phyloP scores from a whole-genome alignment of 2,113 vertebrate species.

The Rhynchomys soricoides region DNA sequence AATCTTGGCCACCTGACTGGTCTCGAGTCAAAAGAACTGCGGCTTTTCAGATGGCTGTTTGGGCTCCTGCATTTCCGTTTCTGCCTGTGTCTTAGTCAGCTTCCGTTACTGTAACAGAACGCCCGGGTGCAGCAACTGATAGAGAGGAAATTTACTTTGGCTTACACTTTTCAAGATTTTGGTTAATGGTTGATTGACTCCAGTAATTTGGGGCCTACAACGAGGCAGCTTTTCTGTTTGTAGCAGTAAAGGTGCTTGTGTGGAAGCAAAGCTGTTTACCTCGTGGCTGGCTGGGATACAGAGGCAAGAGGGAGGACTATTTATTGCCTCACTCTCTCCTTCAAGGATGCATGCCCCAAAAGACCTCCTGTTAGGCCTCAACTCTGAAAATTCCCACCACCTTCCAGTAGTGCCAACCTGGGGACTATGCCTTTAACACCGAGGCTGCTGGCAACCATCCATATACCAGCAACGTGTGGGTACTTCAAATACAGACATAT shows the following conservation, averaged over 20 bases:
- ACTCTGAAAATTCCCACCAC: neutral
- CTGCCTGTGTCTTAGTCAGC: neutral
- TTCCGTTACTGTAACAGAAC: neutral
- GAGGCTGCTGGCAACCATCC: neutral
- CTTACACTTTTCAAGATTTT: neutral
- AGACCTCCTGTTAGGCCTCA: neutral
- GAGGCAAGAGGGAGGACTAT: neutral
- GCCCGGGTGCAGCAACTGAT: neutral
- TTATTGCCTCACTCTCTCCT: neutral
- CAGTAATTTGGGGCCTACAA: neutral
- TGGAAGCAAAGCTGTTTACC: neutral
- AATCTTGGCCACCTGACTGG: rapidly evolving
- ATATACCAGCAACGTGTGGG: neutral
- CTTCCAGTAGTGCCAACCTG: neutral
- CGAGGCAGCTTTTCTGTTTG: neutral
- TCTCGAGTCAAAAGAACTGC: neutral
- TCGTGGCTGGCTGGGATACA: neutral
- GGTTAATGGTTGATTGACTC: neutral
- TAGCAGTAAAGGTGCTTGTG: neutral
- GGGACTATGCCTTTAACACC: neutral
- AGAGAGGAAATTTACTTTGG: neutral
- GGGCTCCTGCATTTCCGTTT: too few relatives aligned
- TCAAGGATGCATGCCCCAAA: neutral
- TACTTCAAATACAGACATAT: neutral
- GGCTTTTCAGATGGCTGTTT: neutral